A percentile compares a stretch with the other conserved stretches of the same genome.
Conservation (phyloP, 2,113 vertebrate species). For the Trogon surrucura region DNA sequence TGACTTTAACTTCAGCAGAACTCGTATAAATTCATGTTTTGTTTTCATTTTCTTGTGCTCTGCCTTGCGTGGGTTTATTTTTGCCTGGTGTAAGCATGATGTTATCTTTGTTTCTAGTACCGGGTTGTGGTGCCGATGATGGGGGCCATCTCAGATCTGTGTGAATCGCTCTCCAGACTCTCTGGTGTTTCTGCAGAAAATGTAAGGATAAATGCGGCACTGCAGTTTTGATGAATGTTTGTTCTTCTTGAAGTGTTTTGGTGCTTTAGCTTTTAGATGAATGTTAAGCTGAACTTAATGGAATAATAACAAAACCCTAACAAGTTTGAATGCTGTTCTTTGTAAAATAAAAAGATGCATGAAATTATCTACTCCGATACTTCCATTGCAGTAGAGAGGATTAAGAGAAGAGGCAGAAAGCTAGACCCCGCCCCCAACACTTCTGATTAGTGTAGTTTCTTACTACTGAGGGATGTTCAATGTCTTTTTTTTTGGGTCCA, state of each 20-base stretch:
- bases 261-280: background rate
- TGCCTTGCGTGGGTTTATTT: background rate
- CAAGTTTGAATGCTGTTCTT: background rate
- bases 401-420: background rate
- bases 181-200: constrained; percentile 89
- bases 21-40: background rate
- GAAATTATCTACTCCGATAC: background rate
- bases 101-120: constrained; percentile 77
- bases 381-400: background rate
- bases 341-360: background rate
- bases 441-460: background rate
- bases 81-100: background rate
- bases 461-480: background rate
- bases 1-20: background rate
- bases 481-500: background rate
- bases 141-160: constrained; percentile 89
- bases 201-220: constrained; percentile 72
- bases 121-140: constrained; percentile 91
- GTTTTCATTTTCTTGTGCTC: background rate
- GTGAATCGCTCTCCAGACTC: constrained; percentile 87
- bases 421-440: background rate
- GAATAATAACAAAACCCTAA: background rate
- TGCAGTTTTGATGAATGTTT: background rate
- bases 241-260: background rate
- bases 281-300: background rate